Evolutionary conservation across 2,888 invertebrate species (phyloP).

Genomic region (Scaptomyza flava): DNA sequence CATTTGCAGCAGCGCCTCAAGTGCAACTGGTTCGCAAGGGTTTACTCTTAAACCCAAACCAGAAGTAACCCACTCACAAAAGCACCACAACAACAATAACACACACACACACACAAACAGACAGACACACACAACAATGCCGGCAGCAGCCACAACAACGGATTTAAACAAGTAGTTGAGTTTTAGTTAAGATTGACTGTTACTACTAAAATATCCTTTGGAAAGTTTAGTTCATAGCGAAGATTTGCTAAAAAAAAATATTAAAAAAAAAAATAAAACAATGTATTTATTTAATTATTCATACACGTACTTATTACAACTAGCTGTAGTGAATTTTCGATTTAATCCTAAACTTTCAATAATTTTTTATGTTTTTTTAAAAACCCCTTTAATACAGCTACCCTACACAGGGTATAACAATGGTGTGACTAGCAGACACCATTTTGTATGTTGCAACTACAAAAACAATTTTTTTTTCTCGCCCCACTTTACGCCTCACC

Average conservation of each 20-base stretch:
- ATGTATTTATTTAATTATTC: no score
- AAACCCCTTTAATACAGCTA: no score
- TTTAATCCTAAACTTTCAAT: no score
- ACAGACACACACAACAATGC: slow-evolving; percentile 32
- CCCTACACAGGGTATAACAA: slow-evolving; percentile 33
- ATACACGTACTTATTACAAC: no score
- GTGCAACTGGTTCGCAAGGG: slow-evolving; percentile 74
- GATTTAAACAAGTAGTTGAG: slow-evolving; percentile 20
- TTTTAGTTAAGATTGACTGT: not conserved
- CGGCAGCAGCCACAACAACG: slow-evolving; percentile 50
- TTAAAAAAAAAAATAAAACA: no score
- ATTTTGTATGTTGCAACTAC: slow-evolving; percentile 66
- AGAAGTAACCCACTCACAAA: slow-evolving; percentile 36
- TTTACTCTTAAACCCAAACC: slow-evolving; percentile 48
- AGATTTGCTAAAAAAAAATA: no score
- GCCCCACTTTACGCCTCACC: slow-evolving; percentile 33
- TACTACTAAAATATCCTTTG: slow-evolving; percentile 27
- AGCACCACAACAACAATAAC: slow-evolving; percentile 5
- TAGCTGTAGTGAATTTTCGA: no score
- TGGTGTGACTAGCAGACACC: slow-evolving; percentile 48
- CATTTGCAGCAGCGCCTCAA: slow-evolving; percentile 65
- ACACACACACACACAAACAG: slow-evolving; percentile 8
- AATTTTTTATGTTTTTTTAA: no score
- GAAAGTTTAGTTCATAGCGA: not conserved
- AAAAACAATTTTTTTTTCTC: slow-evolving; percentile 1